A percentile compares a stretch with the other conserved stretches of the same genome.
Evolutionary conservation across 2,113 vertebrate genomes (phyloP).

Genomic region (Lagenorhynchus albirostris): DNA sequence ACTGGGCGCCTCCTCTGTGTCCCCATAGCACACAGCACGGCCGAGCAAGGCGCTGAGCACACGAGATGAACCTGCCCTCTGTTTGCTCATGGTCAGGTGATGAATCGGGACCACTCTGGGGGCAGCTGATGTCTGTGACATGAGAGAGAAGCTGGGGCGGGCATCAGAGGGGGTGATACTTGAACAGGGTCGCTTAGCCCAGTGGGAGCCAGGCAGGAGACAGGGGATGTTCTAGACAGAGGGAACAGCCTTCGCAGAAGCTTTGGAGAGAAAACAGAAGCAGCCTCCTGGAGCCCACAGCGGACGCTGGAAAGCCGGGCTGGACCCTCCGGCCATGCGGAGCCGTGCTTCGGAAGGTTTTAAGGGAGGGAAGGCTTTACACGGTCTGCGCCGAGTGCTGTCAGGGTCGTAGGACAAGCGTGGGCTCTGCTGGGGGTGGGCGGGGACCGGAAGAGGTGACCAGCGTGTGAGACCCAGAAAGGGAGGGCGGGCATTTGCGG

Average conservation of each 20-base stretch:
- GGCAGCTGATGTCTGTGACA: neutral
- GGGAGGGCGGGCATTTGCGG: neutral
- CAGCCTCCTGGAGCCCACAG: neutral
- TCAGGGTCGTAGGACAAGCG: neutral
- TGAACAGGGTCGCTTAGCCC: neutral
- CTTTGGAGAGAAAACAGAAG: neutral
- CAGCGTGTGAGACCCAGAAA: neutral
- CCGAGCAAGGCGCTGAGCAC: neutral
- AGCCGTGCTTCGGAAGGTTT: neutral
- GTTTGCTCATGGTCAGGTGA: neutral
- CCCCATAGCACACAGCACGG: neutral
- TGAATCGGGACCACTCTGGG: neutral
- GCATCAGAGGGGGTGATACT: neutral
- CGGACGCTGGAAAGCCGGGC: neutral
- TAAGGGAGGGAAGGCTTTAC: neutral
- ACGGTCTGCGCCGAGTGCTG: neutral
- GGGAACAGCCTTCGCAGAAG: neutral
- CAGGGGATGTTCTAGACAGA: neutral
- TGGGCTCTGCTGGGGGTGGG: neutral
- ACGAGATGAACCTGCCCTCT: neutral
- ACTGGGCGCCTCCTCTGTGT: neutral
- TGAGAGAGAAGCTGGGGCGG: too few relatives aligned
- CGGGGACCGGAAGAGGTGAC: neutral
- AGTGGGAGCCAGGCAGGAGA: neutral
- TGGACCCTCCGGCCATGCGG: neutral